A percentile compares a stretch with the other conserved stretches of the same genome.
phyloP scores from a whole-genome alignment of 53 echinoderm and acorn worm species.

The Echinometra lucunter region DNA sequence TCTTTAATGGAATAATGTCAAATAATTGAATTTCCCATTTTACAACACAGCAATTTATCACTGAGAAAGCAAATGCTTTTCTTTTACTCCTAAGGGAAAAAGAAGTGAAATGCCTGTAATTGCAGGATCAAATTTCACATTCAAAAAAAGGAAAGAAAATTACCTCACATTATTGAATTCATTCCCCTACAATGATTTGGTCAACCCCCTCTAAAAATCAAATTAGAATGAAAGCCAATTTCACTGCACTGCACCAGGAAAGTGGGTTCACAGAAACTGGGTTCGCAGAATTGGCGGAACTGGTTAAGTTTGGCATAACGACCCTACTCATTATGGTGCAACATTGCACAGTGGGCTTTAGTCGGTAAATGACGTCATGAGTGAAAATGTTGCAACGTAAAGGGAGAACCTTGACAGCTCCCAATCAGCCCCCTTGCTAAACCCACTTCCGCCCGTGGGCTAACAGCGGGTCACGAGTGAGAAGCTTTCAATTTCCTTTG shows the following conservation, averaged over 20 bases:
- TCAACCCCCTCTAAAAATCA: background rate
- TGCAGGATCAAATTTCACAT: background rate
- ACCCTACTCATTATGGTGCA: background rate
- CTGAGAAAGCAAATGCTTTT: too few relatives aligned
- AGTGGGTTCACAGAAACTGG: background rate
- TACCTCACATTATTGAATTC: background rate
- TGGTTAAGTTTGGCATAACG: background rate
- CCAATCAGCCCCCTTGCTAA: conserved; percentile 7
- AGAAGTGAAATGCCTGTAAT: background rate
- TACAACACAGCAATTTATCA: too few relatives aligned
- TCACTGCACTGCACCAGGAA: too few relatives aligned
- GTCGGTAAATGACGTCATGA: conserved; percentile 1
- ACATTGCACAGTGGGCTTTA: background rate
- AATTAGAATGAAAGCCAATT: background rate
- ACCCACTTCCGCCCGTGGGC: background rate
- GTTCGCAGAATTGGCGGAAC: background rate
- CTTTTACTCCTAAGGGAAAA: background rate
- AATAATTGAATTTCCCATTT: too few relatives aligned
- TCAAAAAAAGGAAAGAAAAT: background rate
- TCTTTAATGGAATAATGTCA: too few relatives aligned
- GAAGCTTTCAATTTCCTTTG: conserved; percentile 34
- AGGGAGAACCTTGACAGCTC: background rate
- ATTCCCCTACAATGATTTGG: background rate
- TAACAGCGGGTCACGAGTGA: conserved; percentile 9
- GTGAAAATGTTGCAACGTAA: background rate